These are phyloP conservation scores for Coryphaenoides rupestris DNA, from an alignment of 2,113 vertebrate species.

Conservation along the genomic window DNA sequence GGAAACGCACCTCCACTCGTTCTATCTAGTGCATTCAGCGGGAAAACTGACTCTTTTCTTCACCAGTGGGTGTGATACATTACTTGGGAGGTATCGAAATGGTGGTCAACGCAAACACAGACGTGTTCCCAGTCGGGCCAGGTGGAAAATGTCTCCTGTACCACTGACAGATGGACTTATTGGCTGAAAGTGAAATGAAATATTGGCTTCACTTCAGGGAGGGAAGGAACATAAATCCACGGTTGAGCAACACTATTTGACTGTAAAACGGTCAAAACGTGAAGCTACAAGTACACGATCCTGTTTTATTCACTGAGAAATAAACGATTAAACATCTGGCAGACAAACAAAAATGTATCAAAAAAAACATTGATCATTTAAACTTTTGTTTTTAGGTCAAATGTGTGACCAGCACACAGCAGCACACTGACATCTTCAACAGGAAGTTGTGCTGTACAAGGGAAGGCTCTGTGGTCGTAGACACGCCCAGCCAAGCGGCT, in stretches of 20 bases:
- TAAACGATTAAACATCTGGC: neutral
- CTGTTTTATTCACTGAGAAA: neutral
- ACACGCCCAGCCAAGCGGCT: neutral
- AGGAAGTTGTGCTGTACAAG: neutral
- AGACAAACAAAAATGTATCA: neutral
- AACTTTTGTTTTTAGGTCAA: too few species aligned
- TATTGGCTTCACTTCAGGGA: constrained; percentile 1
- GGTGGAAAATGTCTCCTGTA: constrained; percentile 10
- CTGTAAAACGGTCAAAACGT: neutral
- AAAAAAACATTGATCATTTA: neutral
- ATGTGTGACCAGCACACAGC: neutral
- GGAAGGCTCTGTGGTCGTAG: constrained; percentile 1
- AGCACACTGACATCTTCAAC: neutral
- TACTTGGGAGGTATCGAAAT: constrained; percentile 22
- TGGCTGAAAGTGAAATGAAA: constrained; percentile 20
- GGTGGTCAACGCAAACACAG: too few species aligned
- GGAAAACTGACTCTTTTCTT: constrained; percentile 27
- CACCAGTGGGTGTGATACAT: constrained; percentile 16
- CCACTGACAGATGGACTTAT: constrained; percentile 20
- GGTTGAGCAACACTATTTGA: constrained; percentile 7
- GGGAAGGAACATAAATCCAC: constrained; percentile 30
- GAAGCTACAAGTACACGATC: neutral
- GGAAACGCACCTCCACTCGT: constrained; percentile 57
- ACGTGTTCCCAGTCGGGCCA: constrained; percentile 12
- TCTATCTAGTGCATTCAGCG: constrained; percentile 20